Percentiles rank a stretch among this genome's conserved stretches.
Conservation (phyloP, 2,888 invertebrate species). For the Tachina lurida region DNA sequence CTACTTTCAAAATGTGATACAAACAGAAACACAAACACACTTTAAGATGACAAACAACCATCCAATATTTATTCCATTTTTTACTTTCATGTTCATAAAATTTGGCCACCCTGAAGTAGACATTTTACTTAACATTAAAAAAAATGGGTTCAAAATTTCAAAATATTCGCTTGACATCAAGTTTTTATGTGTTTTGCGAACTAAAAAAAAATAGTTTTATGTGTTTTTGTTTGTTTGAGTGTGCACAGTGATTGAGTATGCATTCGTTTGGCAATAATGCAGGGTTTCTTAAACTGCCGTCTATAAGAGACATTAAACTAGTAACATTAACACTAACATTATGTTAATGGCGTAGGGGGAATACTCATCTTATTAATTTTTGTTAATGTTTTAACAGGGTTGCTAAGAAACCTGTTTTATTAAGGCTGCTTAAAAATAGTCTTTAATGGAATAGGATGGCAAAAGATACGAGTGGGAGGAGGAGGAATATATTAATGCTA, state of each 20-base stretch:
- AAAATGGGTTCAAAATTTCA: constrained; percentile 35
- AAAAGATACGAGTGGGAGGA: no score
- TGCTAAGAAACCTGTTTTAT: no score
- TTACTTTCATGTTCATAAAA: background rate
- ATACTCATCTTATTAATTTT: no score
- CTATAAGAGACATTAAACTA: no score
- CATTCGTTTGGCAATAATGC: no score
- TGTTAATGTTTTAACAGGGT: no score
- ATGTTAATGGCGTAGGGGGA: no score
- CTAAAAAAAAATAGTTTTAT: background rate
- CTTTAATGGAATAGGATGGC: no score
- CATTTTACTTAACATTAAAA: constrained; percentile 1
- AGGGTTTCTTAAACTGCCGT: no score
- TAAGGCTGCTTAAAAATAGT: no score
- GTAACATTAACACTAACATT: no score
- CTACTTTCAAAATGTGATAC: background rate
- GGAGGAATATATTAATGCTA: no score
- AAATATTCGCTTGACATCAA: constrained; percentile 10
- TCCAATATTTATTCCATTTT: constrained; percentile 8
- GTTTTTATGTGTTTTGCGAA: background rate
- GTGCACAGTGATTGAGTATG: background rate
- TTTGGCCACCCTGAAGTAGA: constrained; percentile 33
- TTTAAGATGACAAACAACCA: constrained; percentile 29
- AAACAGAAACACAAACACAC: background rate
- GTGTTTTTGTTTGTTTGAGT: background rate